Evolutionary conservation across 2,888 invertebrate genomes (phyloP).

Genomic region (Drosophila borealis): DNA sequence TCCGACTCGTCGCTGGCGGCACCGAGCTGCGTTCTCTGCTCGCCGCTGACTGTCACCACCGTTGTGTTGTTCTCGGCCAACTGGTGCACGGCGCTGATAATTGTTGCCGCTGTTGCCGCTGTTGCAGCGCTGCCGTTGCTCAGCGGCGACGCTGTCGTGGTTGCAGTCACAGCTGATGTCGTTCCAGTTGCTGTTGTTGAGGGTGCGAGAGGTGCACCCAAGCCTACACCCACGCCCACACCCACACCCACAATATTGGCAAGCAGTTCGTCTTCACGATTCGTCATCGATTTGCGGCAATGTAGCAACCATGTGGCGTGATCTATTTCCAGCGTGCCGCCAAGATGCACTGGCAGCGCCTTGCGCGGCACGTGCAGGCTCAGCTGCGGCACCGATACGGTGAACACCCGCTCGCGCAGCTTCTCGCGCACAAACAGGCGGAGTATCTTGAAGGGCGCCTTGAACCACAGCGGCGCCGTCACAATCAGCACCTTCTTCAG

Average conservation of each 20-base stretch:
- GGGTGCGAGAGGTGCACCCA: constrained; percentile 21
- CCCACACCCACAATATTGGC: constrained; percentile 82
- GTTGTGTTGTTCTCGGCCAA: constrained; percentile 59
- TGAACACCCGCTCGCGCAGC: constrained; percentile 97
- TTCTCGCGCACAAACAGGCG: constrained; percentile 98
- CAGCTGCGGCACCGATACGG: constrained; percentile 96
- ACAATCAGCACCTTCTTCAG: constrained; percentile 98
- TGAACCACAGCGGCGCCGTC: constrained; percentile 99
- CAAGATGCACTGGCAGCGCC: constrained; percentile 94
- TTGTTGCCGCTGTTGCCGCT: constrained; percentile 83
- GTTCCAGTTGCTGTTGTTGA: constrained; percentile 12
- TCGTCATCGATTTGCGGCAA: constrained; percentile 94
- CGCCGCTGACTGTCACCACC: constrained; percentile 55
- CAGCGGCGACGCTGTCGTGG: constrained; percentile 39
- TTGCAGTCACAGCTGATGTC: constrained; percentile 8
- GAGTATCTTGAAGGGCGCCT: constrained; percentile 98
- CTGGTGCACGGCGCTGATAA: constrained; percentile 70
- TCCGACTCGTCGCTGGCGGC: constrained; percentile 46
- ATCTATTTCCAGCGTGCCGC: constrained; percentile 94
- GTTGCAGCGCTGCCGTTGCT: constrained; percentile 50
- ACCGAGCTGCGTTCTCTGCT: constrained; percentile 70
- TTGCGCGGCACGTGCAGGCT: constrained; percentile 95
- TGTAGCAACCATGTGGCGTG: constrained; percentile 94
- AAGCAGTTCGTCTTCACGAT: constrained; percentile 87
- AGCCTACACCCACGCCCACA: background rate